Base-by-base conservation (phyloP, 2,888 invertebrate genomes). In the Amphiduros pacificus region DNA sequence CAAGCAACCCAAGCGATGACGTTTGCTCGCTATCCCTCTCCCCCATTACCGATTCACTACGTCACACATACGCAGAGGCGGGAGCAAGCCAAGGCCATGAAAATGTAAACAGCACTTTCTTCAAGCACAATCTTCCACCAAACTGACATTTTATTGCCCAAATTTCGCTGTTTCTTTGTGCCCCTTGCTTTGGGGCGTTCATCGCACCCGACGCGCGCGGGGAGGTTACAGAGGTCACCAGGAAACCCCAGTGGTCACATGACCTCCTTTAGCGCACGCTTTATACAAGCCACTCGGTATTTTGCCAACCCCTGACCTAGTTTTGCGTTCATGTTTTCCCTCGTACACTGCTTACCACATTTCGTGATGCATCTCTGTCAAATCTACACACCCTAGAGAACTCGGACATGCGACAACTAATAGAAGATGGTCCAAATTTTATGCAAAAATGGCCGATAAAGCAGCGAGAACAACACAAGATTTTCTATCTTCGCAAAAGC, bases 241-340 rank as follows among this genome's bases (percentile, higher is more conserved):
- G 73, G 69, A 73, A 71, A 74, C 70, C 72, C 72, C 72, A 27
- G 61, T 67, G 72, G 73, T 77, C 77, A 77, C 74, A 73, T 77
- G 77, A 77, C 74, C 73, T 28, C 59, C 71, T 24, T 32, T 32
- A 40, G 49, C 48, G 59, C 59, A 59, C 59, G 59, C 53, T 59
- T 36, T n/a, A 48, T 28, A n/a, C 40, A 51, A 50, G 36, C 57
- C n/a, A 48, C 31, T 48, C 48, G 28, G 27, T 57, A 57, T 57
- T 44, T 44, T 44, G 57, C 50, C 58, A 58, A 29, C 57, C 50
- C 22, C 32, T 58, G 58, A 58, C 58, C 58, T 51, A 58, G 49
- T 58, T 58, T 26, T 27, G 17, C 14, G 28, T 24, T 22, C 58
- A 58, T 58, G 58, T 58, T 58, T 50, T 48, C 29, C 26, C 11